phyloP scores from a whole-genome alignment of 2,113 vertebrate genomes.

The Raja brachyura region DNA sequence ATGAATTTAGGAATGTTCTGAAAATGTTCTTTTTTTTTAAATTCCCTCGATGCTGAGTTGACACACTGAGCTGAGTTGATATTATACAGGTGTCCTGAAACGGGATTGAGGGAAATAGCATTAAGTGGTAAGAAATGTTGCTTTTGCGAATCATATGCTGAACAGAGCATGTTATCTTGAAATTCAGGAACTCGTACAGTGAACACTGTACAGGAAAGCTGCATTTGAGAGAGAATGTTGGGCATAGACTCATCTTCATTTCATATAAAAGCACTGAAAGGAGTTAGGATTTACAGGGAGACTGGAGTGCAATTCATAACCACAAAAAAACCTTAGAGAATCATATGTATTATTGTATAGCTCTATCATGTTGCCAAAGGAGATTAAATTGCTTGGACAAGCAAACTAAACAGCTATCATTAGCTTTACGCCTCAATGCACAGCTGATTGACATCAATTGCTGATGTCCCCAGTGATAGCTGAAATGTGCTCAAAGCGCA shows the following conservation, averaged over 20 bases:
- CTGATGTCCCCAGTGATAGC: neutral
- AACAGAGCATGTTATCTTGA: neutral
- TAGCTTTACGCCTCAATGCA: neutral
- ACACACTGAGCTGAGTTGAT: neutral
- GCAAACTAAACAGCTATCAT: neutral
- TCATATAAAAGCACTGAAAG: neutral
- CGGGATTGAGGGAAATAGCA: neutral
- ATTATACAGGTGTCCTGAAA: neutral
- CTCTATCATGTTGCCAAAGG: neutral
- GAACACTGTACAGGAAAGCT: neutral
- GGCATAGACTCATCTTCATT: neutral
- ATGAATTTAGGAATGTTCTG: too few species aligned
- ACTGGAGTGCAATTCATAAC: neutral
- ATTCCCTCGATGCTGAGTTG: neutral
- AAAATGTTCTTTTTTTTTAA: too few species aligned
- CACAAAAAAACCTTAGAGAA: neutral
- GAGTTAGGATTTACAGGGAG: neutral
- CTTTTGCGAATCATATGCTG: neutral
- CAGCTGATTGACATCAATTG: neutral
- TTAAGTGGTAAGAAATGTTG: neutral
- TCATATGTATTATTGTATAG: neutral
- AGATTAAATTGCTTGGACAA: neutral
- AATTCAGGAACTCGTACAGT: neutral
- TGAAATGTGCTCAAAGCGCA: neutral
- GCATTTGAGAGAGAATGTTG: neutral